A percentile compares a stretch with the other conserved stretches of the same genome.
phyloP scores from a whole-genome alignment of 1,140 invertebrate species.

The Armadillidium nasatum region DNA sequence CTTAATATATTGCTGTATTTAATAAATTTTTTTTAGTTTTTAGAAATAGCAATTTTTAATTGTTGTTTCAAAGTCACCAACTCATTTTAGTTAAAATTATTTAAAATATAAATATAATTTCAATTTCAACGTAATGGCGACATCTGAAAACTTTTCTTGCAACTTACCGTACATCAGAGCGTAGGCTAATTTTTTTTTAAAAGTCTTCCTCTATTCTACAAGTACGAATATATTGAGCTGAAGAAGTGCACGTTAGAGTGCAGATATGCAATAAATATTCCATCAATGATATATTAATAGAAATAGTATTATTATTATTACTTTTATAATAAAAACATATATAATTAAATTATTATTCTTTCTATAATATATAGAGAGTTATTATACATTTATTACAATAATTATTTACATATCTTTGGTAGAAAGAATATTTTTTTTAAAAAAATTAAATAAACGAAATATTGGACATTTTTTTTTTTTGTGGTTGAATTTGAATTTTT shows the following conservation, averaged over 20 bases:
- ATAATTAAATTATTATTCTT: background rate
- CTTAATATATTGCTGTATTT: too few relatives aligned
- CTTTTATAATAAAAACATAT: constrained; percentile 1
- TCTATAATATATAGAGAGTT: constrained; percentile 9
- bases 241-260: background rate
- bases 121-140: background rate
- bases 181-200: background rate
- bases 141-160: background rate
- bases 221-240: background rate
- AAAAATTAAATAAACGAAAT: background rate
- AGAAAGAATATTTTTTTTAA: background rate
- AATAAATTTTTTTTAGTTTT: background rate
- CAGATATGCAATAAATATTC: constrained; percentile 8
- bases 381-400: constrained; percentile 8
- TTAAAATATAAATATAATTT: background rate
- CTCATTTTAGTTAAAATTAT: background rate
- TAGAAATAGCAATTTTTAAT: background rate
- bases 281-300: background rate
- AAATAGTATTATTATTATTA: background rate
- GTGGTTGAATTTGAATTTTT: too few relatives aligned
- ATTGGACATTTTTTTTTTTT: background rate
- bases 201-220: constrained; percentile 4
- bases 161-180: background rate
- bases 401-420: constrained; percentile 11
- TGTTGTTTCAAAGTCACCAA: background rate